Base-by-base conservation (phyloP, 2,113 vertebrate genomes). In the Aldabrachelys gigantea region DNA sequence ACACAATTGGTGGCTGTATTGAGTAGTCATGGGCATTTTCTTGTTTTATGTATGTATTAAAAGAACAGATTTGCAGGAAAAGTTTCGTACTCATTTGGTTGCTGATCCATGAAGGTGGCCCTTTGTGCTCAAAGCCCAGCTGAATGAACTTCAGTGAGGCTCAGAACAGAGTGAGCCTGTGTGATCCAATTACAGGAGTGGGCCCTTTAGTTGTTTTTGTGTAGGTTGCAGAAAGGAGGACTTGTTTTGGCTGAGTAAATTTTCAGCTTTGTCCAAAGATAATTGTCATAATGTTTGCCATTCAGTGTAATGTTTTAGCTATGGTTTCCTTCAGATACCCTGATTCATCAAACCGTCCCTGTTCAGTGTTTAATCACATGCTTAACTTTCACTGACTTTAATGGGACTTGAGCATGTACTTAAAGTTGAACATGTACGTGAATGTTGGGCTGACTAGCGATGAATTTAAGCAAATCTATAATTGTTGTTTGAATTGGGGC, bases 81-180 rank as follows among this genome's bases (percentile, higher is more conserved):
- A 50, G 10, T 52, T 76, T 11, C 31, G 13, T 56, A 27, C 6
- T 53, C 76, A 6, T 65, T 21, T 87, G 87, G 50, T 1, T 22
- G 62, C 21, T 25, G 44, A 3, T 11, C 49, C 1, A 1, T 85
- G 21, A 50, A 82, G 88, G 82, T 22, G 8, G 16, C 14, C 16
- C 31, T 65, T 35, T n/a, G 31, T 19, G 13, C 1, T 1, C 1
- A 0, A 41, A 69, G 53, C 16, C 35, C 19, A 72, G 21, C 5
- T 17, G 16, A 5, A 5, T 62, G 87, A 21, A 16, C 3, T 72
- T 76, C 82, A 90, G 7, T 0, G 0, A 41, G 21, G 6, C 72
- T 44, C 72, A 41, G 38, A 75, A 75, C 38, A 24, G 10, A 41
- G 10, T 35, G 38, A 75, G 10, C 72, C 38, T 41, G 10, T 75